These are phyloP conservation scores for Ernsta delagoae DNA, from an alignment of 2,888 invertebrate genomes.

Conservation along the genomic window DNA sequence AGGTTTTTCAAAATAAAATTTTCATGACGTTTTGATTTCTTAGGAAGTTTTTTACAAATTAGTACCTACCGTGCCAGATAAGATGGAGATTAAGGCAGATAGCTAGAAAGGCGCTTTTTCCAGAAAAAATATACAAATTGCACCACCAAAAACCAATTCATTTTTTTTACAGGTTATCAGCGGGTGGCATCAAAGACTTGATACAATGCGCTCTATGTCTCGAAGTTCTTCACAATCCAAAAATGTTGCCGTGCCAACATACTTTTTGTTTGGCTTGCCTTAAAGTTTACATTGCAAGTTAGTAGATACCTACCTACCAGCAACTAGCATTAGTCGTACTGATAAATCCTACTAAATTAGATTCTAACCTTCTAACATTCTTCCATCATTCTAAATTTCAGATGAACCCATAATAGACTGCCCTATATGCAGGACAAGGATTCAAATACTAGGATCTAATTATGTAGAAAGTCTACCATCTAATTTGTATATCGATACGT, in stretches of 20 bases:
- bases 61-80: no score
- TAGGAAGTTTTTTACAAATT: no score
- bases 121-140: no score
- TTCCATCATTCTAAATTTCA: no score
- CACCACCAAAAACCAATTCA: no score
- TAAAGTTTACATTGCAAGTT: conserved; percentile 72
- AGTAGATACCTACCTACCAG: not conserved
- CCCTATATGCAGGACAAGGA: conserved; percentile 84
- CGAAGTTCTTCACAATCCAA: conserved; percentile 82
- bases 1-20: no score
- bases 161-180: conserved; percentile 55
- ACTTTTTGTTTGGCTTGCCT: conserved; percentile 87
- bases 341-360: not conserved
- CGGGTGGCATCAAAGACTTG: conserved; percentile 83
- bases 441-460: conserved; percentile 74
- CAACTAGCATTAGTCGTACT: not conserved
- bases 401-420: conserved; percentile 75
- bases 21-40: no score
- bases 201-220: conserved; percentile 86
- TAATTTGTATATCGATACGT: conserved; percentile 87
- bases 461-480: conserved; percentile 86
- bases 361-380: no score
- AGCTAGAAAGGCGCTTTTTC: no score
- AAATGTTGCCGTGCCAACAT: conserved; percentile 88
- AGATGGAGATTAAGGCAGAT: no score